A percentile compares a stretch with the other conserved stretches of the same genome.
Conservation (phyloP, 2,113 vertebrate genomes). For the Coreoperca whiteheadi region DNA sequence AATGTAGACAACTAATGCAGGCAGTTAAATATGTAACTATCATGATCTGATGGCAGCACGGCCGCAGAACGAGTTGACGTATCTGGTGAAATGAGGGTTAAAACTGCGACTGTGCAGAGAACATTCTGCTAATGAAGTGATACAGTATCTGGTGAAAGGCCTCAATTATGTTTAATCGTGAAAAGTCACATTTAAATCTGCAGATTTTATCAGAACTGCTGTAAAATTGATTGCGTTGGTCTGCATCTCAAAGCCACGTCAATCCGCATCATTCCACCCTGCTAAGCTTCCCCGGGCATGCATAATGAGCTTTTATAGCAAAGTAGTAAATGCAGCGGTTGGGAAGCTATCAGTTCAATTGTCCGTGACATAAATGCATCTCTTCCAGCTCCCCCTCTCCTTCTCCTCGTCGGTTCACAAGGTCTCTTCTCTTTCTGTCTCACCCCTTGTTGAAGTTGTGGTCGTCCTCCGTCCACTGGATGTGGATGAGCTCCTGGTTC, state of each 20-base stretch:
- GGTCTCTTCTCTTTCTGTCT: slow-evolving; percentile 32
- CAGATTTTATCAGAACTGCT: slow-evolving; percentile 41
- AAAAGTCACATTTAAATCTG: slow-evolving; percentile 18
- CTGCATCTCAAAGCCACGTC: slow-evolving; percentile 16
- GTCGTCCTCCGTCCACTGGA: slow-evolving; percentile 98
- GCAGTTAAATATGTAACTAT: background rate
- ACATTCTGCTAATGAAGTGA: background rate
- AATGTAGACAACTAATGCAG: background rate
- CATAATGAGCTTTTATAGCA: slow-evolving; percentile 49
- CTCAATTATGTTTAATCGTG: slow-evolving; percentile 10
- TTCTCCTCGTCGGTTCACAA: background rate
- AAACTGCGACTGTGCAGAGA: background rate
- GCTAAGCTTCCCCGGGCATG: slow-evolving; percentile 8
- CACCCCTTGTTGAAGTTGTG: slow-evolving; percentile 97
- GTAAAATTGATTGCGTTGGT: slow-evolving; percentile 34
- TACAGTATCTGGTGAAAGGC: background rate
- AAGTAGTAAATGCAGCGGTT: slow-evolving; percentile 29
- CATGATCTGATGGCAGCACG: background rate
- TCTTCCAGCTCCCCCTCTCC: background rate
- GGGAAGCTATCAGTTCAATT: slow-evolving; percentile 42
- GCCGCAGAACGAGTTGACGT: background rate
- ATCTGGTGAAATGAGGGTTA: background rate
- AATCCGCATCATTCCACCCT: slow-evolving; percentile 36
- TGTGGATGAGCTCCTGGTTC: slow-evolving; percentile 92
- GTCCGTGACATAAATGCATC: slow-evolving; percentile 27